These are phyloP conservation scores for Cryptocheilus praepositus DNA, from an alignment of 2,888 invertebrate genomes.

Conservation along the genomic window DNA sequence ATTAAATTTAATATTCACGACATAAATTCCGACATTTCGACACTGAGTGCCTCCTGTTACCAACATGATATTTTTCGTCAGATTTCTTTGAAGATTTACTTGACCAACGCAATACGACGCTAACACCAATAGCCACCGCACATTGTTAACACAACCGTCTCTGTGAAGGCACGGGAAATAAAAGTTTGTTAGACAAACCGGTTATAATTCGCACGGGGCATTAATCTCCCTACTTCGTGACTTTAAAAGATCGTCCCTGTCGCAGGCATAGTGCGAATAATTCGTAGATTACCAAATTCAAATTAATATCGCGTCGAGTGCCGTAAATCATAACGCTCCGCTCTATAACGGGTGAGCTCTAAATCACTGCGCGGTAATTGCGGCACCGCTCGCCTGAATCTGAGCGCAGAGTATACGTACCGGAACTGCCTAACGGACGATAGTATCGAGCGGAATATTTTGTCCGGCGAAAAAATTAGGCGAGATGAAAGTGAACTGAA, in stretches of 20 bases:
- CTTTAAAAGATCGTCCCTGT: not conserved
- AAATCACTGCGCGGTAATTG: constrained; percentile 65
- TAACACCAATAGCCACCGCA: too few relatives aligned
- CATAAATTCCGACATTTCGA: too few relatives aligned
- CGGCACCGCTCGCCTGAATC: constrained; percentile 60
- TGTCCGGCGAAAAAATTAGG: constrained; percentile 33
- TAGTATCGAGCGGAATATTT: constrained; percentile 14
- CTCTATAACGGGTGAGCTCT: constrained; percentile 64
- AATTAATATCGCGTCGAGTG: constrained; percentile 67
- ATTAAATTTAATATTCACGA: too few relatives aligned
- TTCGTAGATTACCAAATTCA: constrained; percentile 70
- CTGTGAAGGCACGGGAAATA: too few relatives aligned
- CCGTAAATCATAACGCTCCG: constrained; percentile 64
- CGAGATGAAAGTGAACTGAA: too few relatives aligned
- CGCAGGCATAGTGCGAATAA: constrained; percentile 49
- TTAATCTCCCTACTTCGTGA: constrained; percentile 1
- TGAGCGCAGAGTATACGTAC: constrained; percentile 53
- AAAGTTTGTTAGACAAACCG: too few relatives aligned
- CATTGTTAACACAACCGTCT: too few relatives aligned
- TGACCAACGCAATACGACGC: too few relatives aligned
- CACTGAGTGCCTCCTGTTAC: too few relatives aligned
- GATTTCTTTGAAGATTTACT: too few relatives aligned
- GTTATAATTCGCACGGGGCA: too few relatives aligned
- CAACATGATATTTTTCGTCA: too few relatives aligned
- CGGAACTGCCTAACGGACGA: constrained; percentile 43